Evolutionary conservation across 2,797 vertebrate species (phyloP), one percentile per base, ranked within the genome.

Genomic region (Eptatretus atami): DNA sequence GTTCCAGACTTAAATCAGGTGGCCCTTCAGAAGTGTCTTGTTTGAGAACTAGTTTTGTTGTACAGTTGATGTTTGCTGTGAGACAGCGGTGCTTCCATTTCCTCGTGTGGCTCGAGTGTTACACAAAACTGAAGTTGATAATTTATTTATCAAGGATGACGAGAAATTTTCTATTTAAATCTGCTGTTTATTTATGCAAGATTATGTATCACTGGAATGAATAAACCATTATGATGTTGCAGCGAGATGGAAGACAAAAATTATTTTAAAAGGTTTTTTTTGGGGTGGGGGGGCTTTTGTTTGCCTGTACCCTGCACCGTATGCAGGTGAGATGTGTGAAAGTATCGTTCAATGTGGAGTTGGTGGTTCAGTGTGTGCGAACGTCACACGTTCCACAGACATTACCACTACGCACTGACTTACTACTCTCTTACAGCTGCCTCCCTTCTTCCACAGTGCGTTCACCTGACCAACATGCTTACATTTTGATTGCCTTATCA

Each of bases 361-460:
- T 98, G 64, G 82, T 98, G 68, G 90, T 98, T 53, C 88, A 93
- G 74, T 83, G 82, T 65, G 78, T 98, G 68, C 73, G 90, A 54
- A 69, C 74, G 10, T 88, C 87, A 0, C 77, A 81, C 72, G 74
- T 84, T 75, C 86, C 90, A 0, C 90, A 98, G 72, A 98, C 86
- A 2, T n/a, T 87, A 98, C 67, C 87, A 98, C 69, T 85, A 98
- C 2, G 86, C 85, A 1, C 77, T 98, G n/a, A 55, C 78, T n/a
- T 92, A 52, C 81, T 98, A 67, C 74, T 98, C 65, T 81, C 81
- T n/a, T 11, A 66, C 81, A 5, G 76, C 78, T 54, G 88, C 88
- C 60, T 68, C 77, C 67, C 83, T n/a, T 94, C 69, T 98, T 87
- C 73, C 88, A n/a, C 90, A 0, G 90, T 98, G 70, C 81, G 83